These are phyloP conservation scores for Battus philenor DNA, from an alignment of 1,140 invertebrate genomes.

Conservation along the genomic window DNA sequence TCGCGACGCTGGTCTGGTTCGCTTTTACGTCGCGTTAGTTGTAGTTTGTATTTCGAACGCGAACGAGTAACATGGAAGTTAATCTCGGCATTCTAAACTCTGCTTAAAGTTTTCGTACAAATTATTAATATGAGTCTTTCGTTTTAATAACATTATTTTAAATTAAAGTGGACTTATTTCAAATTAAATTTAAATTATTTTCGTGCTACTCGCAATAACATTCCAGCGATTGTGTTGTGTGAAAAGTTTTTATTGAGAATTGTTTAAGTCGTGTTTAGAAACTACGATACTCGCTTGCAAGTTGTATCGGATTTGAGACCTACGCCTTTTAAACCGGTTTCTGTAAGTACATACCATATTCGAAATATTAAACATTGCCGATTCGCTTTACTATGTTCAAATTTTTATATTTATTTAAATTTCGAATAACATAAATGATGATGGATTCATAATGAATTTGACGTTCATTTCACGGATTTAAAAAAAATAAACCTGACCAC, in stretches of 20 bases:
- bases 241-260: slow-evolving; percentile 20
- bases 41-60: not conserved
- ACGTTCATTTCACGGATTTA: too few species aligned
- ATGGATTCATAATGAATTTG: too few species aligned
- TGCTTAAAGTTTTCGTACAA: too few species aligned
- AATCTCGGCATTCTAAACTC: too few species aligned
- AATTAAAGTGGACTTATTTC: too few species aligned
- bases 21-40: slow-evolving; percentile 2
- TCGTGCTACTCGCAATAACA: slow-evolving; percentile 1
- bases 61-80: not conserved
- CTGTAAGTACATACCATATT: slow-evolving; percentile 20
- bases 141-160: too few species aligned
- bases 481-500: too few species aligned
- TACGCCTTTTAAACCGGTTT: slow-evolving; percentile 17
- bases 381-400: too few species aligned
- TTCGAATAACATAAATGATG: too few species aligned
- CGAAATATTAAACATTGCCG: too few species aligned
- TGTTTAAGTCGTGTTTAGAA: slow-evolving; percentile 21
- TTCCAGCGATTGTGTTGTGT: slow-evolving; percentile 13
- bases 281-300: slow-evolving; percentile 9
- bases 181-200: not conserved
- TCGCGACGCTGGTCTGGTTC: not conserved
- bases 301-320: slow-evolving; percentile 17
- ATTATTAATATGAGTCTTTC: too few species aligned
- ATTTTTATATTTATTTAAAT: too few species aligned